These are phyloP conservation scores for Buceros bicornis DNA, from an alignment of 2,797 vertebrate species.

Conservation along the genomic window DNA sequence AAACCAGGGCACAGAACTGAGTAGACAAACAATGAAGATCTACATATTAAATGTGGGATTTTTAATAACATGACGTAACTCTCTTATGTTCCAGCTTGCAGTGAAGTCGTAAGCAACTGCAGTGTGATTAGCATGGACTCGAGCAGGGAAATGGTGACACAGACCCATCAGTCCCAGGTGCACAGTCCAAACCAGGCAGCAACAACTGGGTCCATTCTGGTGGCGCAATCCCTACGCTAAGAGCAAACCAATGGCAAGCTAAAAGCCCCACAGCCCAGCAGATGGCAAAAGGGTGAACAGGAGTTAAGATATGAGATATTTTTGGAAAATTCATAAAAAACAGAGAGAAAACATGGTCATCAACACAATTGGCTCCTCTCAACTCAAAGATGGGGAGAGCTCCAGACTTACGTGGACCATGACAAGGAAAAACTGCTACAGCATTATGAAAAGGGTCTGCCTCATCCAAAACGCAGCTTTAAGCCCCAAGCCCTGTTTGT, in stretches of 20 bases:
- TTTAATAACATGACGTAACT: background rate
- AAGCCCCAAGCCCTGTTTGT: background rate
- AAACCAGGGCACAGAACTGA: background rate
- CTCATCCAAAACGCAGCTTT: background rate
- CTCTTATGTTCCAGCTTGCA: background rate
- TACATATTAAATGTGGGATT: background rate
- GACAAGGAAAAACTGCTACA: background rate
- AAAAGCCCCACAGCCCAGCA: background rate
- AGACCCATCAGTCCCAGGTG: background rate
- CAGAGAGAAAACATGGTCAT: background rate
- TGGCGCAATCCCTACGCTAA: background rate
- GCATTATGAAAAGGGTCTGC: background rate
- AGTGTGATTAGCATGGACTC: too few relatives aligned
- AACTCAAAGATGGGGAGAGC: background rate
- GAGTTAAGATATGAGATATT: background rate
- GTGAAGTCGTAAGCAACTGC: background rate
- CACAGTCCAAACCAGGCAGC: background rate
- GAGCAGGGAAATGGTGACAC: background rate
- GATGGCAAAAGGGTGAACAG: background rate
- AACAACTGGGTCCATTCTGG: background rate
- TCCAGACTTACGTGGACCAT: background rate
- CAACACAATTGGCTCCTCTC: background rate
- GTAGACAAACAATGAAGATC: background rate
- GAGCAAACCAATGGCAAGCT: background rate
- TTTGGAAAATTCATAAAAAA: background rate